These are phyloP conservation scores for Tetranychus piercei DNA, from an alignment of 2,888 invertebrate species.

Conservation along the genomic window DNA sequence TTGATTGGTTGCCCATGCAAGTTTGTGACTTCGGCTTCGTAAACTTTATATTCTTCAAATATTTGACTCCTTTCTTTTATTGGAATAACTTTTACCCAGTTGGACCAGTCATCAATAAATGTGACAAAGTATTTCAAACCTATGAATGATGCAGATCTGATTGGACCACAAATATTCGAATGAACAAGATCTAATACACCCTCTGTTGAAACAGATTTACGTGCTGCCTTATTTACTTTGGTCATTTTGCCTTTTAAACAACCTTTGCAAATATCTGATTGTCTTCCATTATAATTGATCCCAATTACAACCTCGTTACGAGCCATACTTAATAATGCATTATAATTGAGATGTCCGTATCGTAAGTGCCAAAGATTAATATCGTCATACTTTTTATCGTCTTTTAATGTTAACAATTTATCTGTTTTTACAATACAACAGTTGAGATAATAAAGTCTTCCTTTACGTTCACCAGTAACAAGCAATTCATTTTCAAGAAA, in stretches of 20 bases:
- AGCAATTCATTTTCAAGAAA: background rate
- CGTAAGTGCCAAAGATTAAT: background rate
- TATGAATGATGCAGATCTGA: background rate
- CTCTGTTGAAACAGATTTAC: background rate
- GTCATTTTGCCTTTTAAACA: conserved; percentile 5
- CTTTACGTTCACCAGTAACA: background rate
- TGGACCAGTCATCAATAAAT: conserved; percentile 7
- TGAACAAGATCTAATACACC: background rate
- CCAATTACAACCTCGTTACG: background rate
- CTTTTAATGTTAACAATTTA: no score
- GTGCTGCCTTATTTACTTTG: background rate
- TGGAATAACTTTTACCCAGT: background rate
- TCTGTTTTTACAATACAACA: background rate
- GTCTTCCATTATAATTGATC: background rate
- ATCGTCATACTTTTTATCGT: background rate
- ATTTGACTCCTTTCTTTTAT: conserved; percentile 7
- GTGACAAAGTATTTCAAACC: conserved; percentile 6
- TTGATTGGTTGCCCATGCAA: conserved; percentile 8
- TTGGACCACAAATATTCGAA: conserved; percentile 16
- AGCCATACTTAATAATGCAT: background rate
- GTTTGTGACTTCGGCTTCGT: background rate
- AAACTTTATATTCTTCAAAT: background rate
- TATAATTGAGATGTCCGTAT: background rate
- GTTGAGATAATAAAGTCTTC: background rate
- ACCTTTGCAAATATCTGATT: background rate